Base-by-base conservation (phyloP, 2,888 invertebrate genomes). In the Acleris laterana region DNA sequence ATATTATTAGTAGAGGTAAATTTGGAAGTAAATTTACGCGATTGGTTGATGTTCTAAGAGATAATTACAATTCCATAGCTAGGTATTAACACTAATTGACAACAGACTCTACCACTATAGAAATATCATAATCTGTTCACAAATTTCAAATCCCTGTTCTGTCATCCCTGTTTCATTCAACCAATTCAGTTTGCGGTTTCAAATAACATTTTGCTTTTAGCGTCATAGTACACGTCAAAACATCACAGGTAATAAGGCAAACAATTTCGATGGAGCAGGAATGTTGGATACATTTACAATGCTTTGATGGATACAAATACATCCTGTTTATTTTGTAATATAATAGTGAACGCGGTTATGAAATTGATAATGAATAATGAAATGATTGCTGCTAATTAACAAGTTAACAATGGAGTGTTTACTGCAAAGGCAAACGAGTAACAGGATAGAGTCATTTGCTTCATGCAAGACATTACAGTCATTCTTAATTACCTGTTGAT, bases 241-340 rank as follows among this genome's bases (percentile, higher is more conserved):
- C 38, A 19, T 38, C 19, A 38, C 20, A 42, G 16, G 42, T 42
- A 20, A 17, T n/a, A 46, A 46, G 7, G 2, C 46, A 46, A 46
- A 46, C 46, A 46, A 46, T 38, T 38, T 38, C 38, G 13, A 38
- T 11, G 38, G 13, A 38, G 38, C 38, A 11, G 38, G 38, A 38
- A 38, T 38, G 7, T 16, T 32, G 32, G 32, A 9, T 32, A 32
- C 32, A 32, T 32, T 42, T 42, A 55, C 42, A 42, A 20, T 22
- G 20, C 16, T 19, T 6, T 20, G 13, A 7, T 44, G n/a, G 44
- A 20, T 20, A 42, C 32, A 38, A 55, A 55, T 55, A 42, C 55
- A 16, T 55, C 55, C 38, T 20, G 55, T 42, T 55, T 55, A 32
- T 17, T 17, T 20, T 16, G 38, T 32, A 42, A 55, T 42, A 22